Conservation (phyloP, 2,113 vertebrate species). For the Loxodonta africana region DNA sequence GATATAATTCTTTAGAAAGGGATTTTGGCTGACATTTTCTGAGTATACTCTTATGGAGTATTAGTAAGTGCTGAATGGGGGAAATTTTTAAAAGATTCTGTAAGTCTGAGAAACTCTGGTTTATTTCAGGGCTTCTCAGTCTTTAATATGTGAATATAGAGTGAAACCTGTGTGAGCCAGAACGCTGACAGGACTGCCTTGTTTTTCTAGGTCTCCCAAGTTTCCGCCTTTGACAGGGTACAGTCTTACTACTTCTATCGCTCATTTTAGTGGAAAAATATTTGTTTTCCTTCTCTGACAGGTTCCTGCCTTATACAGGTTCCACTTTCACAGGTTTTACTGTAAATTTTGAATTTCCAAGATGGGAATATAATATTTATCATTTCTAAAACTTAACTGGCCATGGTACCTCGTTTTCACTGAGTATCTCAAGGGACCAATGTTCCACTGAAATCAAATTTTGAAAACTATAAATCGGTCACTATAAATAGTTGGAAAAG, state of each 20-base stretch:
- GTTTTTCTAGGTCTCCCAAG: no score
- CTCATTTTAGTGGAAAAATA: no score
- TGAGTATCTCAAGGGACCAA: constrained; percentile 18
- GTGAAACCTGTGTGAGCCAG: no score
- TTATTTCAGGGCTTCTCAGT: constrained; percentile 37
- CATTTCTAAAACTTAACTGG: not conserved
- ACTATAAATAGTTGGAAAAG: not conserved
- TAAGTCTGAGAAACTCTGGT: constrained; percentile 31
- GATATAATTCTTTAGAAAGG: constrained; percentile 47
- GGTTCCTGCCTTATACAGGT: no score
- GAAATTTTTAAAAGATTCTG: not conserved
- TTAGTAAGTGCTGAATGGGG: not conserved
- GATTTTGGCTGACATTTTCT: constrained; percentile 48
- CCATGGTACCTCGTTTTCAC: not conserved
- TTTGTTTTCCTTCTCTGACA: no score
- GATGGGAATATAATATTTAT: constrained; percentile 16
- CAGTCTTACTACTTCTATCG: no score
- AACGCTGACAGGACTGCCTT: no score
- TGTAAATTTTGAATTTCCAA: not conserved
- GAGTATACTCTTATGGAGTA: not conserved
- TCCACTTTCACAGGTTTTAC: no score
- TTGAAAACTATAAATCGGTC: not conserved
- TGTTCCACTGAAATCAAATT: not conserved
- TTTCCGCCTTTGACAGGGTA: no score
- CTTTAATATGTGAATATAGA: not conserved